Percentiles rank a stretch among this genome's conserved stretches.
Conservation (phyloP, 1,140 invertebrate genomes). For the Adoxophyes honmai region DNA sequence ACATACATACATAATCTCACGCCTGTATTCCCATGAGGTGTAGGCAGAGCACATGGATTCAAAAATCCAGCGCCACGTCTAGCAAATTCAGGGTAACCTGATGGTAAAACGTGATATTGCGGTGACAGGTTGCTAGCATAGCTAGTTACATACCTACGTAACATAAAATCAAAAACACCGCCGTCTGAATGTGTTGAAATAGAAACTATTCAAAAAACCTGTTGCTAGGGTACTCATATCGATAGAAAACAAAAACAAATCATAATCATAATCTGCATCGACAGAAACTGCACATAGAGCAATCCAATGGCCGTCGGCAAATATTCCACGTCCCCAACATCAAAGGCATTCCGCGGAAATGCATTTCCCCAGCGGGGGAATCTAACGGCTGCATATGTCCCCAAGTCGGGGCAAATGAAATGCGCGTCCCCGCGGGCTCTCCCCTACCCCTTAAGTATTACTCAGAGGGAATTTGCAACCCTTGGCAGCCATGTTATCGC, state of each 20-base stretch:
- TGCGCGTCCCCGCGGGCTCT: conserved; percentile 40
- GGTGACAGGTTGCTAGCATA: too few species aligned
- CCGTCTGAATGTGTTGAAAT: too few species aligned
- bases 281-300: neutral
- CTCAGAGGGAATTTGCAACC: conserved; percentile 34
- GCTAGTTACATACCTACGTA: too few species aligned
- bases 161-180: too few species aligned
- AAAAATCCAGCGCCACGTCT: too few species aligned
- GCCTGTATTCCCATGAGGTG: too few species aligned
- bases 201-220: too few species aligned
- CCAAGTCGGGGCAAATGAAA: conserved; percentile 41
- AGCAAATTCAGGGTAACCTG: too few species aligned
- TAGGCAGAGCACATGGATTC: too few species aligned
- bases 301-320: conserved; percentile 2
- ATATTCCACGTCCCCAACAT: conserved; percentile 23
- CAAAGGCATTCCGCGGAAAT: conserved; percentile 30
- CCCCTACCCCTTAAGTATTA: conserved; percentile 34
- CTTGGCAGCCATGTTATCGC: conserved; percentile 28
- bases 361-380: conserved; percentile 24
- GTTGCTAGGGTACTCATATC: neutral
- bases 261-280: too few species aligned
- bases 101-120: too few species aligned
- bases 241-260: neutral
- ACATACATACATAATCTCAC: too few species aligned
- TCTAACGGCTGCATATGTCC: conserved; percentile 26